Base-by-base conservation (phyloP, 2,113 vertebrate genomes). In the Barnardius zonarius region DNA sequence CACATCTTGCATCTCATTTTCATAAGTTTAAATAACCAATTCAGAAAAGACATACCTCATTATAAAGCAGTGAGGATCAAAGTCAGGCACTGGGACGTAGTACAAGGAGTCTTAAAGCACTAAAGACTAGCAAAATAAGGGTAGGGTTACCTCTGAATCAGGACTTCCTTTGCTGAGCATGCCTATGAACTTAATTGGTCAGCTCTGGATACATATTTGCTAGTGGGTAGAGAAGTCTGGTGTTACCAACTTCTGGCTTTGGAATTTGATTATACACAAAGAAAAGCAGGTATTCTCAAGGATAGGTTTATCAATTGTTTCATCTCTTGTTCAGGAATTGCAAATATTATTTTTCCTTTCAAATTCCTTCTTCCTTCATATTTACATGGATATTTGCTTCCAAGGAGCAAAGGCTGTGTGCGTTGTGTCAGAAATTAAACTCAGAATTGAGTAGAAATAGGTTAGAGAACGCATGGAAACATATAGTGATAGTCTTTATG, bases 281-380 rank as follows among this genome's bases (percentile, higher is more conserved):
- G 51, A 49, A 76, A 89, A 66, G 62, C 41, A 54, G 24, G 11
- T 73, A n/a, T 93, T 91, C 41, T 77, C n/a, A n/a, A 46, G 9
- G 37, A 35, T 3, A 57, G 10, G 17, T 37, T 54, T 70, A 76
- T 59, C 4, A 13, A 1, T 84, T 67, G 83, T 83, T 81, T 74
- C 0, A 61, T 67, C 41, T 51, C 17, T 64, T 90, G 35, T 39
- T 85, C 64, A 25, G 63, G 84, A 85, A 62, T 54, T 77, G 46
- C 75, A 90, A 74, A 67, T 93, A 35, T 30, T 59, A 6, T 76
- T 90, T 92, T 93, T 83, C 62, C 41, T 85, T 91, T 66, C 19
- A 59, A 19, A 82, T 91, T 57, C 48, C 13, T 76, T 89, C 41
- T 88, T 57, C 37, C 52, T 92, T 90, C 8, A 12, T 37, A 73